Base-by-base conservation (phyloP, 2,888 invertebrate genomes). In the Sturmia bella region DNA sequence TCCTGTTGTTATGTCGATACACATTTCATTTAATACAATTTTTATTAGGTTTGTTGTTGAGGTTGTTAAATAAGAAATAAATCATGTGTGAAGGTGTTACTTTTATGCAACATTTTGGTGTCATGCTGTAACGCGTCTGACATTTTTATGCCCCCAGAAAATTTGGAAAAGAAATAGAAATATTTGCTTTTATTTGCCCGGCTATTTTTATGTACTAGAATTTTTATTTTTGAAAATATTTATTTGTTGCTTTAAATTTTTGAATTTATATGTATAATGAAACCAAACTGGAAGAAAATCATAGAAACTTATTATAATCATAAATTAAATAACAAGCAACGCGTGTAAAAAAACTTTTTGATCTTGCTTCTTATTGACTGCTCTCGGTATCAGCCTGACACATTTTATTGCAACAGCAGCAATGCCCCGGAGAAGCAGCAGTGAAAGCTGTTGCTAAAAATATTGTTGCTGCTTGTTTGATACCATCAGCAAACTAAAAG, bases 1-100 rank as follows among this genome's bases (percentile, higher is more conserved):
- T 82, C 78, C 82, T 82, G 82, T 82, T 82, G 73, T 77, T 81
- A 72, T 72, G 70, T 61, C 39, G 63, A 50, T 63, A 37, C 69
- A 11, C 13, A 21, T 64, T 56, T 15, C 17, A 37, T 64, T 43
- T 74, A 39, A 43, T 50, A 50, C 13, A 24, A 3, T 43, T 37
- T 57, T 41, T 41, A 21, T 64, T 48, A 37, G 7, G n/a, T 74
- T 76, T 76, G 32, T 75, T 57, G 84, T 84, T 85, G 85, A 85
- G 85, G 86, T 83, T 86, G 85, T 85, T 85, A 84, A 85, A 84
- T 76, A 69, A 78, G 83, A 86, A 87, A 88, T 88, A 89, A 88
- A 88, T 89, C 89, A 89, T 88, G 88, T 88, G 89, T 87, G 89
- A 89, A 89, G 89, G 89, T 89, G 88, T 89, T 85, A 84, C 84